phyloP scores from a whole-genome alignment of 2,888 invertebrate species.

The Cosmorhoe ocellata region DNA sequence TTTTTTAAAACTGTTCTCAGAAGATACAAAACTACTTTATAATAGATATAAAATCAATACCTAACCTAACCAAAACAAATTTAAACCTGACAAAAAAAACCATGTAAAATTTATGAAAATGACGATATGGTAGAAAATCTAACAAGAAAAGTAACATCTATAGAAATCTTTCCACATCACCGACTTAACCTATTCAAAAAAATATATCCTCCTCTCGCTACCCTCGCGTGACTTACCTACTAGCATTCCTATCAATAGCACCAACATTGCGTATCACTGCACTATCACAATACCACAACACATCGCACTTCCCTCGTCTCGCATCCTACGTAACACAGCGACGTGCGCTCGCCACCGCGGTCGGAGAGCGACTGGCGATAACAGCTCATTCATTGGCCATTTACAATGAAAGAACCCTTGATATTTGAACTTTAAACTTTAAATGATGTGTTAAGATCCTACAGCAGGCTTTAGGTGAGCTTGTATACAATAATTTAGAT shows the following conservation, averaged over 20 bases:
- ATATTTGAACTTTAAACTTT: conserved; percentile 3
- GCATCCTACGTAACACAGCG: neutral
- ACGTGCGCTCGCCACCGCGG: conserved; percentile 13
- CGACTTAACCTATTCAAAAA: neutral
- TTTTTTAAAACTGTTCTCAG: no score
- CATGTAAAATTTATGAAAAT: no score
- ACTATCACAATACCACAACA: conserved; percentile 17
- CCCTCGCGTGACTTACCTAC: conserved; percentile 16
- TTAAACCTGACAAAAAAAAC: no score
- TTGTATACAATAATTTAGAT: no score
- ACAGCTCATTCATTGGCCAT: conserved; percentile 3
- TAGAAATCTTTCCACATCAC: conserved; percentile 12
- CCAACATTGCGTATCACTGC: conserved; percentile 20
- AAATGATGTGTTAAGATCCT: no score
- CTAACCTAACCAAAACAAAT: no score
- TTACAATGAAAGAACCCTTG: neutral
- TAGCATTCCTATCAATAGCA: conserved; percentile 21
- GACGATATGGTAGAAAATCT: no score
- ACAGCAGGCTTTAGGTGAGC: no score
- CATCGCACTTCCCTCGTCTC: conserved; percentile 8
- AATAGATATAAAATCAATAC: no score
- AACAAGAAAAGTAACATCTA: no score
- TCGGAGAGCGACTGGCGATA: conserved; percentile 12
- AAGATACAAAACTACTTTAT: no score
- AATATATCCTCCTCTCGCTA: neutral